These are phyloP conservation scores for Notodonta dromedarius DNA, from an alignment of 2,888 invertebrate genomes.

Conservation along the genomic window DNA sequence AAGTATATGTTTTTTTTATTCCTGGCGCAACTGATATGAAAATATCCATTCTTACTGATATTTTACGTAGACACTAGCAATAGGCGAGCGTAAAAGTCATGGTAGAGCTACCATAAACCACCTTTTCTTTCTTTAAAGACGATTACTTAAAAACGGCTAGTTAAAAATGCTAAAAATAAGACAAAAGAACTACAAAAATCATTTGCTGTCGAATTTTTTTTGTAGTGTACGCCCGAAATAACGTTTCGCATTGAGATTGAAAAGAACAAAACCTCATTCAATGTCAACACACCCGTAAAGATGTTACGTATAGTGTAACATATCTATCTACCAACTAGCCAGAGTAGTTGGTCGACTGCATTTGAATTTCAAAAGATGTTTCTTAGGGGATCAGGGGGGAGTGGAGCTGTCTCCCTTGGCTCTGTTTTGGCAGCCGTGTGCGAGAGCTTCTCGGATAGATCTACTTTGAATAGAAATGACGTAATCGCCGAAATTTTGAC, in stretches of 20 bases:
- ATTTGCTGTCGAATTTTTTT: too few species aligned
- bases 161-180: too few species aligned
- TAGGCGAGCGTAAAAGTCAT: too few species aligned
- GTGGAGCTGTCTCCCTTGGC: slow-evolving; percentile 28
- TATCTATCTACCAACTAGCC: slow-evolving; percentile 33
- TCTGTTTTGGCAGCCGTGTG: slow-evolving; percentile 50
- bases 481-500: slow-evolving; percentile 64
- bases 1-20: too few species aligned
- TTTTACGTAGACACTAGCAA: too few species aligned
- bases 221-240: too few species aligned
- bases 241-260: slow-evolving; percentile 13
- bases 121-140: too few species aligned
- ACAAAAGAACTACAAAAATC: too few species aligned
- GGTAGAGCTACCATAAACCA: too few species aligned
- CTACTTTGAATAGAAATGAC: slow-evolving; percentile 72
- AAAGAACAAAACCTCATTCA: slow-evolving; percentile 23
- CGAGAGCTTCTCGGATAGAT: slow-evolving; percentile 41
- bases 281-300: slow-evolving; percentile 30
- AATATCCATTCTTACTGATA: too few species aligned
- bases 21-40: too few species aligned
- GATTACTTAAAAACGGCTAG: too few species aligned
- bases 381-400: slow-evolving; percentile 43
- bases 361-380: slow-evolving; percentile 63
- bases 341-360: slow-evolving; percentile 46
- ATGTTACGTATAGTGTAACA: slow-evolving; percentile 40